Conservation (phyloP, 1,140 invertebrate species). For the Brachionus rotundiformis region DNA sequence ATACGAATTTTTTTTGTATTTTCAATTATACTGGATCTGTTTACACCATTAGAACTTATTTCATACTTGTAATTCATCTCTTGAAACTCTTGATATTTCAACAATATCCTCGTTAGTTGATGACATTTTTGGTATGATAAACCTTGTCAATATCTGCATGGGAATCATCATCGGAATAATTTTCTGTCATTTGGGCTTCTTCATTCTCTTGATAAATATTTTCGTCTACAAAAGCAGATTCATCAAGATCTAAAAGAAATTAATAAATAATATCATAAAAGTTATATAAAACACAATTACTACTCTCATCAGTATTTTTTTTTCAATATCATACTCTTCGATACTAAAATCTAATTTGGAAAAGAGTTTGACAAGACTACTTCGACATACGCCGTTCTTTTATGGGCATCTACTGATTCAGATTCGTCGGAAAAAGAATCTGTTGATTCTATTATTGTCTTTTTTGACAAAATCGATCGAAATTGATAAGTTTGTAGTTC, state of each 20-base stretch:
- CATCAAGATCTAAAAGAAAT: too few species aligned
- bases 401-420: not conserved
- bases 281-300: too few species aligned
- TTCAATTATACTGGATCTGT: not conserved
- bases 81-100: not conserved
- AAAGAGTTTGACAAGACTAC: not conserved
- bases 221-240: too few species aligned
- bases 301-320: too few species aligned
- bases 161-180: too few species aligned
- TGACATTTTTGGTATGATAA: not conserved
- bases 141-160: too few species aligned
- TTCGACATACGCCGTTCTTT: not conserved
- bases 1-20: not conserved
- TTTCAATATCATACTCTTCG: not conserved
- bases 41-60: too few species aligned
- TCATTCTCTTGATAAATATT: too few species aligned
- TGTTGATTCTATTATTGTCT: conserved; percentile 1
- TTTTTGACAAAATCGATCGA: conserved; percentile 1
- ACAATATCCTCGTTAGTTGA: not conserved
- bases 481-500: not conserved
- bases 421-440: not conserved
- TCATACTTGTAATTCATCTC: too few species aligned
- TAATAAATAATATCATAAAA: too few species aligned
- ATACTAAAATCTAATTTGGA: not conserved
- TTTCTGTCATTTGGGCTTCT: too few species aligned